These are phyloP conservation scores for Lycocorax pyrrhopterus DNA, from an alignment of 2,113 vertebrate genomes.

Conservation along the genomic window DNA sequence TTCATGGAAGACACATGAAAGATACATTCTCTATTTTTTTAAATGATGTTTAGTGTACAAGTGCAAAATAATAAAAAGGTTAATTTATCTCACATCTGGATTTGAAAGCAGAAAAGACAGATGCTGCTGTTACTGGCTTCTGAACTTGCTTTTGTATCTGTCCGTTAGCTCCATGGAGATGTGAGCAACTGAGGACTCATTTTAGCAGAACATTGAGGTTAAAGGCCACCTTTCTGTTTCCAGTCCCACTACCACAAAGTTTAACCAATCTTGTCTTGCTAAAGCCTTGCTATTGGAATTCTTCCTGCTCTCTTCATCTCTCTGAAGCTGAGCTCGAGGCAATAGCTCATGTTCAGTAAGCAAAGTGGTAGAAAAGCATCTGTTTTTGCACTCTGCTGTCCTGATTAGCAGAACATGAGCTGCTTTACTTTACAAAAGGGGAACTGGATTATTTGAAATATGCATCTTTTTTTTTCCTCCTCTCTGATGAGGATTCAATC, in stretches of 20 bases:
- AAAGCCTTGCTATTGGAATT: not conserved
- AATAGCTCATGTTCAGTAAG: not conserved
- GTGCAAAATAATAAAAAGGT: not conserved
- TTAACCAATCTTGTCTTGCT: not conserved
- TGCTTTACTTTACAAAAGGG: not conserved
- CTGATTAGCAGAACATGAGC: not conserved
- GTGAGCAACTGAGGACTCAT: not conserved
- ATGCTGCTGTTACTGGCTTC: not conserved
- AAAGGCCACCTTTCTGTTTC: slow-evolving; percentile 4
- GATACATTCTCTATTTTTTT: not conserved
- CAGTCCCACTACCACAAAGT: not conserved
- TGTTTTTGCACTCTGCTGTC: not conserved
- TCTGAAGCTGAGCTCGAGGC: not conserved
- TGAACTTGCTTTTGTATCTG: not conserved
- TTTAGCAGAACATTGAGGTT: not conserved
- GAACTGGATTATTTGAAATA: not conserved
- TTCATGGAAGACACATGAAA: not conserved
- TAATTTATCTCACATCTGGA: not conserved
- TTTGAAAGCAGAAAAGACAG: not conserved
- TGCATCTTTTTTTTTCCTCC: not conserved
- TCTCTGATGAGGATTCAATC: not conserved
- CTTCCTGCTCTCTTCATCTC: not conserved
- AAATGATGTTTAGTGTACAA: not conserved
- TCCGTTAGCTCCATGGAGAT: not conserved
- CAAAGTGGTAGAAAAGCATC: not conserved